phyloP scores from a whole-genome alignment of 2,888 invertebrate species.

The Trissoscelio sp. region DNA sequence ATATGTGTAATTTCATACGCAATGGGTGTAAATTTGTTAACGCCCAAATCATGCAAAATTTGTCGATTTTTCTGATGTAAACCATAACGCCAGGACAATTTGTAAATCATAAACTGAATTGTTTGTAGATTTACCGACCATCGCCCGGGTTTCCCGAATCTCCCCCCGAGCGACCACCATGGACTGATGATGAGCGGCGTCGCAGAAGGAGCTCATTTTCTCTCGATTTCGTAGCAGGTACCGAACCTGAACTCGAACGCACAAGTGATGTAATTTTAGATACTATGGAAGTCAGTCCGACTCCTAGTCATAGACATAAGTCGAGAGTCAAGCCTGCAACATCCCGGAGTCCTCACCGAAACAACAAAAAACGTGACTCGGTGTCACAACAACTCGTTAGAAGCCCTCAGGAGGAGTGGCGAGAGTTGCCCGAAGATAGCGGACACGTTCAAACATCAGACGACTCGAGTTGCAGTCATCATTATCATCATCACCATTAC shows the following conservation, averaged over 20 bases:
- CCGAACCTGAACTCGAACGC: conserved; percentile 83
- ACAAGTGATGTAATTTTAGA: conserved; percentile 71
- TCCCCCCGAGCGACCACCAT: conserved; percentile 81
- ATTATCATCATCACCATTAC: conserved; percentile 80
- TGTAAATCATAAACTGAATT: too few relatives aligned
- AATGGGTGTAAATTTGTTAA: too few relatives aligned
- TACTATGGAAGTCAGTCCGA: conserved; percentile 75
- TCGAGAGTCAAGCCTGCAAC: conserved; percentile 68
- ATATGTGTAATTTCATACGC: too few relatives aligned
- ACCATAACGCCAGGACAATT: too few relatives aligned
- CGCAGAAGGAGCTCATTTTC: conserved; percentile 90
- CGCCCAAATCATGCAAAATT: too few relatives aligned
- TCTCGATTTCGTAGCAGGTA: conserved; percentile 88
- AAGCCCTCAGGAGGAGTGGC: conserved; percentile 84
- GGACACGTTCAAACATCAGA: conserved; percentile 86
- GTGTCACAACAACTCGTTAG: conserved; percentile 78
- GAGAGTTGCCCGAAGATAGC: conserved; percentile 85
- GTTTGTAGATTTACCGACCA: conserved; percentile 77
- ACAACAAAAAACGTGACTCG: conserved; percentile 63
- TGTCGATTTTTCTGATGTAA: too few relatives aligned
- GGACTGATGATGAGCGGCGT: conserved; percentile 89
- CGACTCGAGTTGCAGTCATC: conserved; percentile 85
- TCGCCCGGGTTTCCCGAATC: conserved; percentile 82
- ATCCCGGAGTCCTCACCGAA: conserved; percentile 65
- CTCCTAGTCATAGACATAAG: conserved; percentile 77